Evolutionary conservation across 2,888 invertebrate genomes (phyloP).

Genomic region (Antitype chi): DNA sequence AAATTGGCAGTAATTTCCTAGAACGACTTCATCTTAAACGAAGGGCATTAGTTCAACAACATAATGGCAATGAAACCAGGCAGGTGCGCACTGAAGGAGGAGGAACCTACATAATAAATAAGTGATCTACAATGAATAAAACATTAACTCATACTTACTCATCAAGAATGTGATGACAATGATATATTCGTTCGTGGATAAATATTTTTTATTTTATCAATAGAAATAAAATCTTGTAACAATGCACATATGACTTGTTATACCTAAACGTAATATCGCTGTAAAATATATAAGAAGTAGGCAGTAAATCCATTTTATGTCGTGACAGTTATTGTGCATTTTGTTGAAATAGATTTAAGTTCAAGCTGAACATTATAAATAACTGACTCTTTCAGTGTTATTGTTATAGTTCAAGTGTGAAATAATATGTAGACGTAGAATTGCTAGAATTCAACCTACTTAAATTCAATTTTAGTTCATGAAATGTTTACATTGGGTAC

Average conservation of each 20-base stretch:
- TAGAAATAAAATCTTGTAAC: background rate
- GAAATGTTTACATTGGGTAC: conserved; percentile 6
- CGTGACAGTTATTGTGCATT: background rate
- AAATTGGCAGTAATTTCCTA: conserved; percentile 33
- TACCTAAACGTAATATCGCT: background rate
- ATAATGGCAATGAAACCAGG: conserved; percentile 1
- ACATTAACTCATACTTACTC: conserved; percentile 10
- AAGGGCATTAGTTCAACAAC: conserved; percentile 47
- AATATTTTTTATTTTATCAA: conserved; percentile 3
- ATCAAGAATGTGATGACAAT: conserved; percentile 18
- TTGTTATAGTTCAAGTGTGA: background rate
- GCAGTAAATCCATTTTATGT: conserved; percentile 12
- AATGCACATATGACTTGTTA: background rate
- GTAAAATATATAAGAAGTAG: background rate
- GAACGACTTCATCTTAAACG: conserved; percentile 31
- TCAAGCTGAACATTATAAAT: background rate
- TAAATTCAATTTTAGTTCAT: conserved; percentile 15
- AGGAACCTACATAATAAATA: background rate
- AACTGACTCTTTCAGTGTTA: background rate
- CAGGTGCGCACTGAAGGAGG: background rate
- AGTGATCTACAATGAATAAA: conserved; percentile 35
- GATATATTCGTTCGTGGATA: conserved; percentile 2
- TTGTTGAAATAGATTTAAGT: conserved; percentile 12
- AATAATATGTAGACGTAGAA: background rate
- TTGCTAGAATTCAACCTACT: background rate